Percentiles rank a stretch among this genome's conserved stretches.
phyloP scores from a whole-genome alignment of 2,113 vertebrate genomes.

The Crotalus horridus region DNA sequence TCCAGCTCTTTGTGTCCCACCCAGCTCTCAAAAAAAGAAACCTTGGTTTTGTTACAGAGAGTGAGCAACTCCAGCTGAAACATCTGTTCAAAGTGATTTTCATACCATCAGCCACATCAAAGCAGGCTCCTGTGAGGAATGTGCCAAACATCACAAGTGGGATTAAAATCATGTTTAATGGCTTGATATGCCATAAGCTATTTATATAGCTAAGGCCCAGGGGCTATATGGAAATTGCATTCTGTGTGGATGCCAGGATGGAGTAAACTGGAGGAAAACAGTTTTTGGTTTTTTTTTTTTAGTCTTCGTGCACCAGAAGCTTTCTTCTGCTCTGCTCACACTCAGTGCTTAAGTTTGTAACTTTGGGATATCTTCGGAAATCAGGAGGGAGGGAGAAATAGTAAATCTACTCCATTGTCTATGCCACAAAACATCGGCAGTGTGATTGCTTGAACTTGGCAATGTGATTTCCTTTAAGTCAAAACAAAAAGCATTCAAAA shows the following conservation, averaged over 20 bases:
- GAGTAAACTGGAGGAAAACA: conserved; percentile 10
- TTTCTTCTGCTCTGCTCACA: conserved; percentile 8
- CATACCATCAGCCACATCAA: conserved; percentile 69
- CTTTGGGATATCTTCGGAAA: background rate
- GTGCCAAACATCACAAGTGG: conserved; percentile 66
- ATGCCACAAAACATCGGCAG: background rate
- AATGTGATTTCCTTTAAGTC: background rate
- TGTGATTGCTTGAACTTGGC: background rate
- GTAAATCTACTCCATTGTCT: background rate
- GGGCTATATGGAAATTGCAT: conserved; percentile 44
- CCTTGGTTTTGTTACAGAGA: conserved; percentile 54
- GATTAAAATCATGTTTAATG: conserved; percentile 75
- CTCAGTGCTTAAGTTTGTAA: background rate
- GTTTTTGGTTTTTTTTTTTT: conserved; percentile 12
- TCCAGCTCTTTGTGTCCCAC: conserved; percentile 15
- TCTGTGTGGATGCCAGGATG: conserved; percentile 3
- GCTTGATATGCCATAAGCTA: conserved; percentile 71
- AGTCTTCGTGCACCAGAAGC: conserved; percentile 8
- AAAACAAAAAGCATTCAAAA: background rate
- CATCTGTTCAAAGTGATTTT: conserved; percentile 70
- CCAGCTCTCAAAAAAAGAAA: background rate
- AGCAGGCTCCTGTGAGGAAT: conserved; percentile 65
- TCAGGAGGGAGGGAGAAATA: background rate
- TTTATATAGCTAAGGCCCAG: conserved; percentile 61
- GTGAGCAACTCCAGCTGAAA: conserved; percentile 67